phyloP scores from a whole-genome alignment of 2,888 invertebrate species.

The Sthenelais limicola region DNA sequence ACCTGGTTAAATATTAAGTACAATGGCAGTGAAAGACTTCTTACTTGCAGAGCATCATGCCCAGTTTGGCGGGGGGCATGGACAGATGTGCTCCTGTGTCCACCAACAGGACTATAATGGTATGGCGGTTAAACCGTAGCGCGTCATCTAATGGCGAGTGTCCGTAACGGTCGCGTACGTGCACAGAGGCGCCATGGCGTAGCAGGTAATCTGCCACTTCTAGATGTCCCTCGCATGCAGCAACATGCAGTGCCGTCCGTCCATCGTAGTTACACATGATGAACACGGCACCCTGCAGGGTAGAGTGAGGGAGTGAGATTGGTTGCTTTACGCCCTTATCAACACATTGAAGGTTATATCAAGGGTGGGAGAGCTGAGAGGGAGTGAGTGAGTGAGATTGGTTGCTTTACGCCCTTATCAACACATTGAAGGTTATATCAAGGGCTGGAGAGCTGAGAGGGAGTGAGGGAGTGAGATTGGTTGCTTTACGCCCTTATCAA shows the following conservation, averaged over 20 bases:
- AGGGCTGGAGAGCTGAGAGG: too few species aligned
- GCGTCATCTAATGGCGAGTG: conserved; percentile 78
- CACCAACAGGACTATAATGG: conserved; percentile 78
- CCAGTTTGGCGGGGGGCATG: conserved; percentile 76
- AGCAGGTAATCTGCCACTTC: conserved; percentile 82
- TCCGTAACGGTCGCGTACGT: conserved; percentile 78
- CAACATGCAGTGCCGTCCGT: conserved; percentile 86
- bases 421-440: too few species aligned
- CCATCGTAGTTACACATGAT: conserved; percentile 78
- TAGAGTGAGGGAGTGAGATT: too few species aligned
- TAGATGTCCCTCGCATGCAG: conserved; percentile 81
- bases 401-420: too few species aligned
- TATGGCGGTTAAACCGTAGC: conserved; percentile 71
- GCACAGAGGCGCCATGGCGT: conserved; percentile 86
- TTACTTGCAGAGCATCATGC: conserved; percentile 79
- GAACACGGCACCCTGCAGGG: conserved; percentile 48
- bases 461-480: too few species aligned
- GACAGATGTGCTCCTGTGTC: conserved; percentile 82
- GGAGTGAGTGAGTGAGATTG: too few species aligned
- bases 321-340: too few species aligned
- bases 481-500: too few species aligned
- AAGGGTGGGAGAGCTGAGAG: too few species aligned
- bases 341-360: too few species aligned
- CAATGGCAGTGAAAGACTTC: too few species aligned
- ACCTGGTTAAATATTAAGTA: too few species aligned